Conservation (phyloP, 2,888 invertebrate species). For the Chrysodeixis includens region DNA sequence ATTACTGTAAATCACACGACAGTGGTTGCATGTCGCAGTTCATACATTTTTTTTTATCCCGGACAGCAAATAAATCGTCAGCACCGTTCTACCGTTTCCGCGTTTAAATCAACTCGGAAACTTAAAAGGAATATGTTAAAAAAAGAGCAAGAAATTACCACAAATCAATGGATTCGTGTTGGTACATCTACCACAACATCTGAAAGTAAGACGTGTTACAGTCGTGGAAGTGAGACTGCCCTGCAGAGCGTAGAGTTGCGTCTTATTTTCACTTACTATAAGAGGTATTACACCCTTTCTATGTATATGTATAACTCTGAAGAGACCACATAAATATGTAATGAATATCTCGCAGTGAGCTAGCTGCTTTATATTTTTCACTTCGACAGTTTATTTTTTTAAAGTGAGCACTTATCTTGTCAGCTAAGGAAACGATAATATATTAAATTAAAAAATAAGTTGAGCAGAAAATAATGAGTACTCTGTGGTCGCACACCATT, state of each 20-base stretch:
- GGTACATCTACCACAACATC: too few relatives aligned
- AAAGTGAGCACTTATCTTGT: slow-evolving; percentile 47
- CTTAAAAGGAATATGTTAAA: neutral
- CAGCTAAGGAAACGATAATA: slow-evolving; percentile 39
- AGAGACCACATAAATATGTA: slow-evolving; percentile 31
- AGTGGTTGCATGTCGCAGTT: neutral
- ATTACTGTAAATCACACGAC: neutral
- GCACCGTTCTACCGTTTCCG: neutral
- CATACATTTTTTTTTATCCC: neutral
- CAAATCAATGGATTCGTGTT: slow-evolving; percentile 32
- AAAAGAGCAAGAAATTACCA: slow-evolving; percentile 25
- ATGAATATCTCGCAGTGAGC: slow-evolving; percentile 27
- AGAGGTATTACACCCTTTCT: too few relatives aligned
- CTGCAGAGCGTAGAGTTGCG: too few relatives aligned
- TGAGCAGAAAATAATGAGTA: slow-evolving; percentile 41
- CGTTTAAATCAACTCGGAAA: neutral
- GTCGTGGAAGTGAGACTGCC: too few relatives aligned
- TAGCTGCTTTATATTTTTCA: slow-evolving; percentile 38
- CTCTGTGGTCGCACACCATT: slow-evolving; percentile 33
- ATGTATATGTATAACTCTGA: neutral
- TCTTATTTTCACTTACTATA: too few relatives aligned
- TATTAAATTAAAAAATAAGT: slow-evolving; percentile 41
- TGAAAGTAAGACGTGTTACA: too few relatives aligned
- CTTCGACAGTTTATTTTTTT: slow-evolving; percentile 44
- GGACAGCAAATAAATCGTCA: neutral